These are phyloP conservation scores for Canis aureus DNA, from an alignment of 2,113 vertebrate species.

Conservation along the genomic window DNA sequence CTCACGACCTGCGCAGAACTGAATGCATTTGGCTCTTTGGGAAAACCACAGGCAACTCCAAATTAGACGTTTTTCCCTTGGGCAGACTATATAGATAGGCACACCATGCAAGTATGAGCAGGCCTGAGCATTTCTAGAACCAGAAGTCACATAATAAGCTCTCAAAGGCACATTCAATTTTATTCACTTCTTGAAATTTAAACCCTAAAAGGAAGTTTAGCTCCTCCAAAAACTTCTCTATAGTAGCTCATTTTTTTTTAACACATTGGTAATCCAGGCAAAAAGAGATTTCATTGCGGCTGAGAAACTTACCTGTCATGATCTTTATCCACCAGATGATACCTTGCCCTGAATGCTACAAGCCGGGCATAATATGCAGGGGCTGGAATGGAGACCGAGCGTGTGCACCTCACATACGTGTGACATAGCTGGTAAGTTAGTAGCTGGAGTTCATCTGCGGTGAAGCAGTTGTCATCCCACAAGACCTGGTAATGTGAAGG, in stretches of 20 bases:
- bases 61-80: neutral
- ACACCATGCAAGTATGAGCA: slow-evolving; percentile 64
- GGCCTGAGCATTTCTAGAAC: slow-evolving; percentile 51
- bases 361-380: slow-evolving; percentile 98
- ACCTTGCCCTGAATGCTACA: slow-evolving; percentile 97
- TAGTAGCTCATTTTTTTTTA: slow-evolving; percentile 32
- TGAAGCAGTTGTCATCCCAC: slow-evolving; percentile 99
- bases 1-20: slow-evolving; percentile 35
- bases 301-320: slow-evolving; percentile 95
- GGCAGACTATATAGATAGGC: neutral
- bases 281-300: slow-evolving; percentile 26
- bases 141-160: slow-evolving; percentile 49
- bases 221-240: slow-evolving; percentile 22
- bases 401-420: slow-evolving; percentile 98
- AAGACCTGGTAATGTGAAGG: slow-evolving; percentile 99
- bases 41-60: slow-evolving; percentile 51
- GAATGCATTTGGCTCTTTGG: slow-evolving; percentile 26
- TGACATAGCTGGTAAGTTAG: slow-evolving; percentile 99
- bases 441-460: slow-evolving; percentile 97
- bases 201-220: slow-evolving; percentile 57
- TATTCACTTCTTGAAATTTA: slow-evolving; percentile 60
- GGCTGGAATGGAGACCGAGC: slow-evolving; percentile 98
- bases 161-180: slow-evolving; percentile 47
- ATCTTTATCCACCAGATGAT: slow-evolving; percentile 99
- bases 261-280: slow-evolving; percentile 10